A percentile compares a stretch with the other conserved stretches of the same genome.
phyloP scores from a whole-genome alignment of 2,888 invertebrate genomes.

The Himalopsyche anomala region DNA sequence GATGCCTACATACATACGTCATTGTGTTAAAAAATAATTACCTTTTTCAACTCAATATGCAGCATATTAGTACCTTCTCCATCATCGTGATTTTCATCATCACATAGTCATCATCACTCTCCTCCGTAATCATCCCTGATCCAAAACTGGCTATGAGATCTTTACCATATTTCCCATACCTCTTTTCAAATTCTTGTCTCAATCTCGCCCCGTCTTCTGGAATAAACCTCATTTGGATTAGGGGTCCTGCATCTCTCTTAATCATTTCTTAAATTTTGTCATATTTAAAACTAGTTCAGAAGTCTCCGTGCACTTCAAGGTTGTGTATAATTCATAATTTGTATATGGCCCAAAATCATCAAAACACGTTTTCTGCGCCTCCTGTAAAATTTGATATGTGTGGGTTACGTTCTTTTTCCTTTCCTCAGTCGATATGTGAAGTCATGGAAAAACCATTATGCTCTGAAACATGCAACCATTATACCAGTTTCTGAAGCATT shows the following conservation, averaged over 20 bases:
- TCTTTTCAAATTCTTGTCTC: conserved; percentile 68
- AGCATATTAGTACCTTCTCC: neutral
- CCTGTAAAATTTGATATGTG: too few relatives aligned
- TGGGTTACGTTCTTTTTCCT: too few relatives aligned
- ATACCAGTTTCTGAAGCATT: conserved; percentile 2
- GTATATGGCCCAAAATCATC: too few relatives aligned
- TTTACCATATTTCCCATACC: conserved; percentile 71
- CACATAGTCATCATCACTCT: neutral
- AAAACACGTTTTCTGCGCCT: too few relatives aligned
- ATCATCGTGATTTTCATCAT: neutral
- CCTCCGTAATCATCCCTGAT: conserved; percentile 68
- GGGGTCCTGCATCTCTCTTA: neutral
- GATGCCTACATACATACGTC: neutral
- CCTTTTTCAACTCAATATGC: conserved; percentile 44
- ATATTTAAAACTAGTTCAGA: too few relatives aligned
- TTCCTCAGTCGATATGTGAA: too few relatives aligned
- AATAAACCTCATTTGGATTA: conserved; percentile 70
- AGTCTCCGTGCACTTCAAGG: too few relatives aligned
- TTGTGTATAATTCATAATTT: too few relatives aligned
- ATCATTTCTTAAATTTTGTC: conserved; percentile 34
- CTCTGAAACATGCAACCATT: neutral
- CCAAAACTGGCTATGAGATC: conserved; percentile 71
- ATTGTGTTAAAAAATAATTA: conserved; percentile 35
- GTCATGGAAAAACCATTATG: neutral
- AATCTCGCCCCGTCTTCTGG: conserved; percentile 68